Conservation (phyloP, 64 coral and sea anemone species). For the Stichodactyla mertensii region DNA sequence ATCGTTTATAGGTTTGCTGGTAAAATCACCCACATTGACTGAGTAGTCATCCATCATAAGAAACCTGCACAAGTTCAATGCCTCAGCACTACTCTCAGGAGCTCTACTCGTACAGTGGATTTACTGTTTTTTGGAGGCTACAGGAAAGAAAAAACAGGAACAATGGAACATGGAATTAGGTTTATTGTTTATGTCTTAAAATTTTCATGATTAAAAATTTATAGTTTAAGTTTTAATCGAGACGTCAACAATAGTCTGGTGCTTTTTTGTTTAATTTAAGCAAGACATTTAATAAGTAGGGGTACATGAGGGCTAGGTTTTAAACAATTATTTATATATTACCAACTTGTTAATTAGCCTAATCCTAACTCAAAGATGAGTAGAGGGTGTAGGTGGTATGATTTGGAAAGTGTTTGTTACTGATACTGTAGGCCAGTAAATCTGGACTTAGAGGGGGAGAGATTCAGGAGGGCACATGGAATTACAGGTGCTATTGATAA, state of each 20-base stretch:
- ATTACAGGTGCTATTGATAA: too few relatives aligned
- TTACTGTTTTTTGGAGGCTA: conserved; percentile 41
- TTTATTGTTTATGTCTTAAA: conserved; percentile 70
- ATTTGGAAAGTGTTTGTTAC: too few relatives aligned
- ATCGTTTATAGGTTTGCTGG: conserved; percentile 64
- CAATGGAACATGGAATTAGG: conserved; percentile 78
- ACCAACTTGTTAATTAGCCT: too few relatives aligned
- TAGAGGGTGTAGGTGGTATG: too few relatives aligned
- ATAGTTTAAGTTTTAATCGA: conserved; percentile 33
- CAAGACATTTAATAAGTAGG: conserved; percentile 8
- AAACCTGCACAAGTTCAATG: not conserved
- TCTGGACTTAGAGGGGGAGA: too few relatives aligned
- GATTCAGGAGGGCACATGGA: too few relatives aligned
- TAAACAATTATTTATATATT: not conserved
- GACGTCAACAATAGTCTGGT: not conserved
- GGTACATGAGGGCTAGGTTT: not conserved
- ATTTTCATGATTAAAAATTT: conserved; percentile 78
- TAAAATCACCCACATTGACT: conserved; percentile 71
- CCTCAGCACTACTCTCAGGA: not conserved
- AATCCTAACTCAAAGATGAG: too few relatives aligned
- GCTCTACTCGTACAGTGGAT: conserved; percentile 1
- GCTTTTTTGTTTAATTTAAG: not conserved
- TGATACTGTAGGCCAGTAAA: too few relatives aligned
- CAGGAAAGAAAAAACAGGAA: conserved; percentile 59
- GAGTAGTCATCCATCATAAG: conserved; percentile 78